phyloP scores from a whole-genome alignment of 2,888 invertebrate genomes.

The Idaea biselata region DNA sequence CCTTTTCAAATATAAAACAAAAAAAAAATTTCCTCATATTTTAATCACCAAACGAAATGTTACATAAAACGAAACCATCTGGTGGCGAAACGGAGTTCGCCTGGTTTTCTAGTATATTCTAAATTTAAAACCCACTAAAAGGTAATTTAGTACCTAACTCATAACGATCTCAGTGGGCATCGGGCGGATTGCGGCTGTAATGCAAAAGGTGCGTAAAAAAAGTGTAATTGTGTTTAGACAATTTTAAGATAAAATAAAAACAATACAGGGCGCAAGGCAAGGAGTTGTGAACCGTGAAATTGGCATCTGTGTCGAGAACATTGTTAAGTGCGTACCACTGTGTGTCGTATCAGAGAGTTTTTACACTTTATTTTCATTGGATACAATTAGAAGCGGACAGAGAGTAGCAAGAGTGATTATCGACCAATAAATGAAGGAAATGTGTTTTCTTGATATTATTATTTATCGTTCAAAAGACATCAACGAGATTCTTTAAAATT shows the following conservation, averaged over 20 bases:
- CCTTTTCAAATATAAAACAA: too few species aligned
- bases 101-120: too few species aligned
- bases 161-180: too few species aligned
- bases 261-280: constrained; percentile 50
- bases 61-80: too few species aligned
- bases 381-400: constrained; percentile 8
- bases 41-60: too few species aligned
- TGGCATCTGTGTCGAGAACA: constrained; percentile 58
- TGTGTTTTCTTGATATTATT: not conserved
- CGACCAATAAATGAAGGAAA: not conserved
- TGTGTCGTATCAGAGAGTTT: constrained; percentile 28
- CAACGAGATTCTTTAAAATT: not conserved
- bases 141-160: too few species aligned
- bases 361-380: constrained; percentile 16
- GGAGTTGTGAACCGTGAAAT: constrained; percentile 60
- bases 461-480: constrained; percentile 2
- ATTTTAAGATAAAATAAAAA: constrained; percentile 46
- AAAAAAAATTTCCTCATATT: too few species aligned
- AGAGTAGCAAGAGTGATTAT: not conserved
- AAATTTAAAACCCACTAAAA: too few species aligned
- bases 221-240: constrained; percentile 27
- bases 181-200: too few species aligned
- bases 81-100: too few species aligned
- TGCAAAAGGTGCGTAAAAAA: too few species aligned
- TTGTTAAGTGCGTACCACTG: constrained; percentile 49